phyloP scores from a whole-genome alignment of 2,888 invertebrate genomes.

The Lycaena phlaeas region DNA sequence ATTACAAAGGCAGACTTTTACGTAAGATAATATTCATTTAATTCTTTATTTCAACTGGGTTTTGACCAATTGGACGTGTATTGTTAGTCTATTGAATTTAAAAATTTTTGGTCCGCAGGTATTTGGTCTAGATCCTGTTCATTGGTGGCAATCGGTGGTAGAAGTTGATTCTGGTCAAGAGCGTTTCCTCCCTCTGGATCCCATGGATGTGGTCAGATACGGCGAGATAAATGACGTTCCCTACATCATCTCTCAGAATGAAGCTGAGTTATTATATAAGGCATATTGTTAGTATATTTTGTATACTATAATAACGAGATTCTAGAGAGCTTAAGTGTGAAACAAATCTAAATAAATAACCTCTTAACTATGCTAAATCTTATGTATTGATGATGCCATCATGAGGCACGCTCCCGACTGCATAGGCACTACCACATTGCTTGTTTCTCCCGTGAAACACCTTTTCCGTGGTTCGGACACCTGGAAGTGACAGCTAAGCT shows the following conservation, averaged over 20 bases:
- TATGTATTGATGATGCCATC: no score
- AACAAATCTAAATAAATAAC: no score
- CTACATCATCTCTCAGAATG: conserved; percentile 50
- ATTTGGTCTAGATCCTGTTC: conserved; percentile 64
- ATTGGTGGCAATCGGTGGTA: conserved; percentile 75
- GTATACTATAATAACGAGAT: not conserved
- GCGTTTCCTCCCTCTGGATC: conserved; percentile 76
- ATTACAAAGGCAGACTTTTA: conserved; percentile 55
- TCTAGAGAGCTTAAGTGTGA: not conserved
- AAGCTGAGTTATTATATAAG: conserved; percentile 73
- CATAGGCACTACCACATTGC: no score
- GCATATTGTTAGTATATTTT: conserved; percentile 67
- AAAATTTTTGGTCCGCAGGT: conserved; percentile 51
- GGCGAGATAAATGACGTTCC: conserved; percentile 76
- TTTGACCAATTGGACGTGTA: not conserved
- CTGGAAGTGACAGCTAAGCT: no score
- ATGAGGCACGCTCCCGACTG: no score
- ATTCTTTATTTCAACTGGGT: not conserved
- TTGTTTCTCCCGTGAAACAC: no score
- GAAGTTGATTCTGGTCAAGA: conserved; percentile 79
- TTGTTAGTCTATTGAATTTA: conserved; percentile 5
- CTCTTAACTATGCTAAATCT: no score
- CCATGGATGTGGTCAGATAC: conserved; percentile 67
- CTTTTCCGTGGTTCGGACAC: no score
- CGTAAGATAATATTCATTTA: conserved; percentile 32